Conservation (phyloP, 2,888 invertebrate species). For the Elysia crispata region DNA sequence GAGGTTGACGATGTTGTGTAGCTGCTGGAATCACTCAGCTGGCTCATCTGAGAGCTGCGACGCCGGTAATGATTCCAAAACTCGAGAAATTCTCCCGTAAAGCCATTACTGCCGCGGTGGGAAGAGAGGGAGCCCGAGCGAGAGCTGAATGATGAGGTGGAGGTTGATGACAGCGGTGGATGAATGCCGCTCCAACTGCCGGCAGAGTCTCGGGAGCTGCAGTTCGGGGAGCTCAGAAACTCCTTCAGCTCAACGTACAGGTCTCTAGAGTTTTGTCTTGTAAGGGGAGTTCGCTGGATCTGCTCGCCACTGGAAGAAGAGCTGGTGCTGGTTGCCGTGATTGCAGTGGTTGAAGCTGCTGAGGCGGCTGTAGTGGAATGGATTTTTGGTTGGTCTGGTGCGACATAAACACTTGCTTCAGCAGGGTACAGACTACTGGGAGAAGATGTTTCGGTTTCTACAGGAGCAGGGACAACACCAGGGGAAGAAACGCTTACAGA, state of each 20-base stretch:
- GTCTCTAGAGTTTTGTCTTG: conserved; percentile 10
- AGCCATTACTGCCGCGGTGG: conserved; percentile 46
- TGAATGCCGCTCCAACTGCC: neutral
- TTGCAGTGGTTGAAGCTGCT: too few relatives aligned
- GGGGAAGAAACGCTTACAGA: too few relatives aligned
- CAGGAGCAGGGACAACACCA: too few relatives aligned
- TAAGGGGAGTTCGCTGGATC: too few relatives aligned
- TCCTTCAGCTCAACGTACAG: conserved; percentile 38
- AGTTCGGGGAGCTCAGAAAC: conserved; percentile 37
- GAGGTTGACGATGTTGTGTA: conserved; percentile 50
- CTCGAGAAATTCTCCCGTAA: conserved; percentile 57
- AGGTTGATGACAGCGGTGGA: conserved; percentile 15
- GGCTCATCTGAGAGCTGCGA: conserved; percentile 73
- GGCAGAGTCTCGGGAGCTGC: conserved; percentile 34
- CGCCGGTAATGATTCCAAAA: conserved; percentile 69
- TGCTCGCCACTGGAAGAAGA: too few relatives aligned
- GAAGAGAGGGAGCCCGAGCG: conserved; percentile 46
- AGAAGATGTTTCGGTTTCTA: too few relatives aligned
- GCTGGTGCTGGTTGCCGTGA: too few relatives aligned
- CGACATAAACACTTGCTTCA: neutral
- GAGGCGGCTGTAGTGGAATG: too few relatives aligned
- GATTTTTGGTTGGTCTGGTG: neutral
- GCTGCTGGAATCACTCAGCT: conserved; percentile 41
- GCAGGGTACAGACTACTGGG: neutral
- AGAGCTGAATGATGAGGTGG: conserved; percentile 35